Evolutionary conservation across 2,797 vertebrate genomes (phyloP).

Genomic region (Crocidura indochinensis): DNA sequence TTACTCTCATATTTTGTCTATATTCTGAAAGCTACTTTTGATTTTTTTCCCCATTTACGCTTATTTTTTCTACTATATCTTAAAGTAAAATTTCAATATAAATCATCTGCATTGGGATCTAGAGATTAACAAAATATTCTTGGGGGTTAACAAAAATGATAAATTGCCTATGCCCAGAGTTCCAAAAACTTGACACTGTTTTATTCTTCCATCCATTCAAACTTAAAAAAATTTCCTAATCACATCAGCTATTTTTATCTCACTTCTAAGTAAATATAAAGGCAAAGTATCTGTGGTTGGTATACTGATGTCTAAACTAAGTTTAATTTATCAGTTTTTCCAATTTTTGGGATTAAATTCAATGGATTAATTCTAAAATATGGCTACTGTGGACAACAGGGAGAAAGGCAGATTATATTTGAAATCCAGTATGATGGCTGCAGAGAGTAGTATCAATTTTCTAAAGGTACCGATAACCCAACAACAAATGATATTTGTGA

Average conservation of each 20-base stretch:
- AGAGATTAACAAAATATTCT: conserved; percentile 1
- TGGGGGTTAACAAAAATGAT: conserved; percentile 10
- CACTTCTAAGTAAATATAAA: conserved; percentile 36
- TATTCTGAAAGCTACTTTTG: conserved; percentile 42
- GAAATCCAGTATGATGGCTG: conserved; percentile 46
- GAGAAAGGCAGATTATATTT: conserved; percentile 40
- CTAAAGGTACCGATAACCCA: conserved; percentile 20
- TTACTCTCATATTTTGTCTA: conserved; percentile 9
- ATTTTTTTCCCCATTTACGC: conserved; percentile 50
- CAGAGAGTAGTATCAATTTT: conserved; percentile 62
- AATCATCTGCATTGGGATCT: conserved; percentile 40
- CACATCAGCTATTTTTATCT: conserved; percentile 50
- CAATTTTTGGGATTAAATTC: not conserved
- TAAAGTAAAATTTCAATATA: conserved; percentile 50
- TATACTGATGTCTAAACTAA: conserved; percentile 14
- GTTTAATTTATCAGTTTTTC: conserved; percentile 29
- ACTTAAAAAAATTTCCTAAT: conserved; percentile 62
- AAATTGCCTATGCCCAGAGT: not conserved
- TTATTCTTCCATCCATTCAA: conserved; percentile 40
- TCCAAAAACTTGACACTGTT: conserved; percentile 45
- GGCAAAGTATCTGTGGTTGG: conserved; percentile 26
- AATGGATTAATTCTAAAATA: not conserved
- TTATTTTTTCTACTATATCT: not conserved
- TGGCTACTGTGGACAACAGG: not conserved
- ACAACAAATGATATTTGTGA: conserved; percentile 39